Base-by-base conservation (phyloP, 2,888 invertebrate genomes). In the Lymantria dispar region DNA sequence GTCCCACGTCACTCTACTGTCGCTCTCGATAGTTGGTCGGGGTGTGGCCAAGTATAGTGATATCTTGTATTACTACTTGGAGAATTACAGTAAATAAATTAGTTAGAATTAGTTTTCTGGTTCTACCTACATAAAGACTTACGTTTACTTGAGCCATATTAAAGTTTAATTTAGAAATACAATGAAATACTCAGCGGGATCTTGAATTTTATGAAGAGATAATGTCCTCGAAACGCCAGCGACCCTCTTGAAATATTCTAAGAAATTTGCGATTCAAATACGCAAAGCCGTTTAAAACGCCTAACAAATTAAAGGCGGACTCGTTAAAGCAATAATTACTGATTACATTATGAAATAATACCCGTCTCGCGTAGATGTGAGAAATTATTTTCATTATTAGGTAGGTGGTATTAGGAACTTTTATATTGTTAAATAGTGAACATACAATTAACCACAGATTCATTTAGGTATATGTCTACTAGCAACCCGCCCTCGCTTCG, bases 191-290 rank as follows among this genome's bases (percentile, higher is more conserved):
- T 87, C 79, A 72, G 76, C 74, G 72, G 76, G 83, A 87, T 88
- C 85, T 85, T 87, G 87, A 89, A 88, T 88, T 89, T 90, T 90
- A 87, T 88, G 85, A 89, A 87, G 87, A 87, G 87, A 87, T 91
- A 89, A 90, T 89, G 85, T 83, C 86, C 85, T 88, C 83, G 73
- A 83, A 87, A 84, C 84, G 86, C 81, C 78, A 80, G 83, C 83
- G 82, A 84, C 89, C 87, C 88, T 88, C 87, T 79, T 82, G 83
- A 87, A 90, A 89, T 90, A 89, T 90, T 90, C 86, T 86, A 80
- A 88, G 88, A 87, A 90, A 91, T 91, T 91, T 91, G 90, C 83
- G 89, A 90, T 90, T 91, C 90, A 91, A 91, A 91, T 91, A 83
- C 85, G 87, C 76, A 86, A 89, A 90, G 90, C 89, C 90, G 89